Percentiles rank a stretch among this genome's conserved stretches.
phyloP scores from a whole-genome alignment of 2,797 vertebrate species.

The Molossus alvarezi region DNA sequence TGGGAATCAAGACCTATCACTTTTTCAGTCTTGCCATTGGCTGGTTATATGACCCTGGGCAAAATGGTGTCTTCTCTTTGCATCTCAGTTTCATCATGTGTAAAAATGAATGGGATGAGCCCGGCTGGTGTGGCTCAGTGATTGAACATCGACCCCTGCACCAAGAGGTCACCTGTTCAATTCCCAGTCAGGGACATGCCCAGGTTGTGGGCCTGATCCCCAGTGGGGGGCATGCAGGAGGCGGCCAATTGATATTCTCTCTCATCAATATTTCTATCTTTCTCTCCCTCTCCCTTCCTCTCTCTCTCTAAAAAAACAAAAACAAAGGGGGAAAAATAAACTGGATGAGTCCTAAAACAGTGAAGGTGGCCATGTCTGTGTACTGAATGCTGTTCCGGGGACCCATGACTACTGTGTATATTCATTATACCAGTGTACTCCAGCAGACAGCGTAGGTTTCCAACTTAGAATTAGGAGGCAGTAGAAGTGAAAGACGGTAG shows the following conservation, averaged over 20 bases:
- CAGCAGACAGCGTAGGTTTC: not conserved
- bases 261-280: too few relatives aligned
- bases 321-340: not conserved
- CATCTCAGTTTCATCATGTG: not conserved
- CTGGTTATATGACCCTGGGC: not conserved
- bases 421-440: not conserved
- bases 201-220: too few relatives aligned
- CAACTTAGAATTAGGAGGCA: slow-evolving; percentile 3
- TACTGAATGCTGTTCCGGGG: not conserved
- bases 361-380: not conserved
- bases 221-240: too few relatives aligned
- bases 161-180: too few relatives aligned
- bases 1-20: not conserved
- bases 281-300: too few relatives aligned
- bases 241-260: too few relatives aligned
- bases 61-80: not conserved
- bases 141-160: too few relatives aligned
- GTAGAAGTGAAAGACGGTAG: not conserved
- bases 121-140: not conserved
- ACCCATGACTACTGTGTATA: not conserved
- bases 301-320: too few relatives aligned
- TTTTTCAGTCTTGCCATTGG: not conserved
- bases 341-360: not conserved
- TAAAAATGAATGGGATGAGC: not conserved
- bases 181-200: too few relatives aligned